Evolutionary conservation across 2,797 vertebrate genomes (phyloP).

Genomic region (Urophycis tenuis): DNA sequence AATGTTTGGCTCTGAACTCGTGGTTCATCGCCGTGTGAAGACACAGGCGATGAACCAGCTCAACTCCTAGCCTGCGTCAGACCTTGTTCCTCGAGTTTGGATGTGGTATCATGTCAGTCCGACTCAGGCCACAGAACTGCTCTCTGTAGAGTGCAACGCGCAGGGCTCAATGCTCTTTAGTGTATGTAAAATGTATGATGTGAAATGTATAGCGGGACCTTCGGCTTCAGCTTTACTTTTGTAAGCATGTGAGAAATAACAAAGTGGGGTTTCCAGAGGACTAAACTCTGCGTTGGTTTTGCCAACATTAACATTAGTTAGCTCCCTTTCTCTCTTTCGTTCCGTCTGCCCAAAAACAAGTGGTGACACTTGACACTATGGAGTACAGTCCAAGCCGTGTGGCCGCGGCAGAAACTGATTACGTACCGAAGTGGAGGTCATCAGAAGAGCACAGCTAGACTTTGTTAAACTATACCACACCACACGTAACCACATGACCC

Average conservation of each 20-base stretch:
- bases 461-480: neutral
- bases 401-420: neutral
- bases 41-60: neutral
- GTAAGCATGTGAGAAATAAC: too few relatives aligned
- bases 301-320: too few relatives aligned
- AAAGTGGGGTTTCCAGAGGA: neutral
- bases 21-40: neutral
- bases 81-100: neutral
- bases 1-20: neutral
- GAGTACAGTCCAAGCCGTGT: neutral
- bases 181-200: neutral
- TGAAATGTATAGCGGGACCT: too few relatives aligned
- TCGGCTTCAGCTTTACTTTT: too few relatives aligned
- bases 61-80: neutral
- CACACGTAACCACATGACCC: neutral
- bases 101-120: neutral
- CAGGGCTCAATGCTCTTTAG: neutral
- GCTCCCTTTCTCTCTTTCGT: too few relatives aligned
- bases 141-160: neutral
- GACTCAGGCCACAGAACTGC: neutral
- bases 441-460: too few relatives aligned
- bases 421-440: neutral
- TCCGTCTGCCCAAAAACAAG: neutral
- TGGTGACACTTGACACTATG: too few relatives aligned
- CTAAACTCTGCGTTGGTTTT: too few relatives aligned